Conservation (phyloP, 2,113 vertebrate species). For the Strigops habroptila region DNA sequence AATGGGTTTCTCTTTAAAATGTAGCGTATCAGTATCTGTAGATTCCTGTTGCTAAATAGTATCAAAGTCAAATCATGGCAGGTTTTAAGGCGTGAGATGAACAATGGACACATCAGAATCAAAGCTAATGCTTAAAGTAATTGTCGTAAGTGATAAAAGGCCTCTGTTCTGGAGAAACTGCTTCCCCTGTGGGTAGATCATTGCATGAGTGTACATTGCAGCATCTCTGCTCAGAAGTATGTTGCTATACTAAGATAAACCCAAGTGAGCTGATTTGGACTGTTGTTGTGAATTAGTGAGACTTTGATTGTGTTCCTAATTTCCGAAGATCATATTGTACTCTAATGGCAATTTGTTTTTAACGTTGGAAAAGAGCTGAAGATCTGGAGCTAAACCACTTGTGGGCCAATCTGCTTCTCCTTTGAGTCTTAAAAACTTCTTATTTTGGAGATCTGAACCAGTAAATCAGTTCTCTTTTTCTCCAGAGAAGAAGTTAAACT, state of each 20-base stretch:
- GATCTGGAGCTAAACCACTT: neutral
- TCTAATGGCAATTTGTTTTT: neutral
- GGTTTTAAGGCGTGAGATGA: neutral
- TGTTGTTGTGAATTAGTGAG: slow-evolving; percentile 5
- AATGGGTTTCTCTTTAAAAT: neutral
- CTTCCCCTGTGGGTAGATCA: neutral
- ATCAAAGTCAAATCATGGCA: neutral
- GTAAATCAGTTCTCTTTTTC: neutral
- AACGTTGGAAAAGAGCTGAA: neutral
- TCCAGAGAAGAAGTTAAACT: slow-evolving; percentile 2
- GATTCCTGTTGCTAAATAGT: neutral
- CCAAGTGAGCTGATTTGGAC: neutral
- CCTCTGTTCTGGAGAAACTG: neutral
- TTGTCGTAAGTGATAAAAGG: neutral
- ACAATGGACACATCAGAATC: neutral
- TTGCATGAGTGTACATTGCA: neutral
- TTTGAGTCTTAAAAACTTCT: neutral
- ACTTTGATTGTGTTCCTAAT: neutral
- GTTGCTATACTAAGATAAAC: neutral
- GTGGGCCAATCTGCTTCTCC: neutral
- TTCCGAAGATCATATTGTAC: neutral
- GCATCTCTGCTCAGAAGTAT: neutral
- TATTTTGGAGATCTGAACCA: neutral
- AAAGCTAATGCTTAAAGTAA: slow-evolving; percentile 15
- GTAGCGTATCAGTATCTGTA: neutral